A percentile compares a stretch with the other conserved stretches of the same genome.
phyloP scores from a whole-genome alignment of 2,113 vertebrate genomes.

The Indri indri region DNA sequence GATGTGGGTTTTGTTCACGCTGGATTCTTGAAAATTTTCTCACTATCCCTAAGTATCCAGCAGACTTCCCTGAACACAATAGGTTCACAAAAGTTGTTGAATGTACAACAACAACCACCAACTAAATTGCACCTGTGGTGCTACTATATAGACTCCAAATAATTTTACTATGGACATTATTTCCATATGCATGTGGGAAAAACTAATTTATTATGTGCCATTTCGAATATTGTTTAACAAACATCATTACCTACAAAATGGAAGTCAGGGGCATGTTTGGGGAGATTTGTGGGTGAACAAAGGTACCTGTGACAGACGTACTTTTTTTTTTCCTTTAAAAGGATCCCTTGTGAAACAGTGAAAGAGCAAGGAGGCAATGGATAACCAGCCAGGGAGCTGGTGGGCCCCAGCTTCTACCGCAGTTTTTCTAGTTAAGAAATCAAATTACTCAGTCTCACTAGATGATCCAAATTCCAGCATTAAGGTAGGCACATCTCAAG shows the following conservation, averaged over 20 bases:
- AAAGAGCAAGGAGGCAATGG: neutral
- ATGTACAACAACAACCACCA: neutral
- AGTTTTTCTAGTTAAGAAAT: conserved; percentile 11
- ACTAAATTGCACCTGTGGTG: neutral
- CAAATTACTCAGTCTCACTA: neutral
- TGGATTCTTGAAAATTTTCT: neutral
- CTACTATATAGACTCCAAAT: neutral
- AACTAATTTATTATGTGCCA: neutral
- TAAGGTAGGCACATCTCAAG: neutral
- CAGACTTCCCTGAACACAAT: neutral
- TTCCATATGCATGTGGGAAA: neutral
- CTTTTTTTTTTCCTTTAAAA: neutral
- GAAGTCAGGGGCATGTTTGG: neutral
- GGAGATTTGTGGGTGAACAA: neutral
- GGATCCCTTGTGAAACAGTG: neutral
- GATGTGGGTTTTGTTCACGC: neutral
- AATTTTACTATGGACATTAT: neutral
- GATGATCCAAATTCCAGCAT: neutral
- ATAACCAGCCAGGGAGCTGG: neutral
- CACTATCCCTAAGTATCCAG: neutral
- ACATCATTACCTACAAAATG: neutral
- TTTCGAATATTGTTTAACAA: neutral
- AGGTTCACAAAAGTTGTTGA: neutral
- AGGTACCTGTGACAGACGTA: neutral
- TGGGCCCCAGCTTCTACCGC: neutral